Percentiles rank a stretch among this genome's conserved stretches.
phyloP scores from a whole-genome alignment of 2,888 invertebrate genomes.

The Cacoxenus indagator region DNA sequence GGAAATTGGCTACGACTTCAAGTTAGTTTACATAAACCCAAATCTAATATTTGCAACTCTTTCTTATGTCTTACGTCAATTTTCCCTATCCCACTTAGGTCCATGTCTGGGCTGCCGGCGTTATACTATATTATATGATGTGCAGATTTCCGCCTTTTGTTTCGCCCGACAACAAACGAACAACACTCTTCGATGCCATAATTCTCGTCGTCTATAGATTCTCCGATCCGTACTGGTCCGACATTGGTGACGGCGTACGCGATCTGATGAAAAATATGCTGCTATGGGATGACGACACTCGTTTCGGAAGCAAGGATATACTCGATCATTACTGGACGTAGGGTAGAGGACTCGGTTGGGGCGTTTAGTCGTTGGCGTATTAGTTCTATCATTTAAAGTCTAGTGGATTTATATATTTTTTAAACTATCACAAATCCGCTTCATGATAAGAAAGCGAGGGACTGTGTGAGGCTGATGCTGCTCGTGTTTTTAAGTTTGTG shows the following conservation, averaged over 20 bases:
- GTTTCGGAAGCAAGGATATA: conserved; percentile 93
- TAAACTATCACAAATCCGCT: conserved; percentile 31
- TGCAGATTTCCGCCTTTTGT: conserved; percentile 99
- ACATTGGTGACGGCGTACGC: conserved; percentile 88
- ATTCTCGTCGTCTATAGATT: conserved; percentile 93
- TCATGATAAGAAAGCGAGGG: too few relatives aligned
- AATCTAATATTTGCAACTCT: neutral
- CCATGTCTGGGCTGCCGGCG: conserved; percentile 98
- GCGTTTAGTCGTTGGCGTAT: conserved; percentile 28
- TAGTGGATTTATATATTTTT: conserved; percentile 54
- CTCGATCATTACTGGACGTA: conserved; percentile 89
- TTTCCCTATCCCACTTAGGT: conserved; percentile 78
- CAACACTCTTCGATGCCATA: conserved; percentile 96
- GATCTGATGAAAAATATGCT: conserved; percentile 94
- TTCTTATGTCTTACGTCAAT: neutral
- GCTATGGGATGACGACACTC: conserved; percentile 87
- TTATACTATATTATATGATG: conserved; percentile 95
- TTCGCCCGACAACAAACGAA: conserved; percentile 93
- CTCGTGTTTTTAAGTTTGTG: too few relatives aligned
- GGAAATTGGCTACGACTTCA: conserved; percentile 93
- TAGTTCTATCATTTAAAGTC: conserved; percentile 41
- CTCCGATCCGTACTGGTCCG: conserved; percentile 96
- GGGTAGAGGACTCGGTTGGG: conserved; percentile 51
- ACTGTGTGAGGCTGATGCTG: too few relatives aligned
- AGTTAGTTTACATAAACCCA: conserved; percentile 73